Percentiles rank a stretch among this genome's conserved stretches.
phyloP scores from a whole-genome alignment of 1,140 invertebrate species.

The Neomicropteryx cornuta region DNA sequence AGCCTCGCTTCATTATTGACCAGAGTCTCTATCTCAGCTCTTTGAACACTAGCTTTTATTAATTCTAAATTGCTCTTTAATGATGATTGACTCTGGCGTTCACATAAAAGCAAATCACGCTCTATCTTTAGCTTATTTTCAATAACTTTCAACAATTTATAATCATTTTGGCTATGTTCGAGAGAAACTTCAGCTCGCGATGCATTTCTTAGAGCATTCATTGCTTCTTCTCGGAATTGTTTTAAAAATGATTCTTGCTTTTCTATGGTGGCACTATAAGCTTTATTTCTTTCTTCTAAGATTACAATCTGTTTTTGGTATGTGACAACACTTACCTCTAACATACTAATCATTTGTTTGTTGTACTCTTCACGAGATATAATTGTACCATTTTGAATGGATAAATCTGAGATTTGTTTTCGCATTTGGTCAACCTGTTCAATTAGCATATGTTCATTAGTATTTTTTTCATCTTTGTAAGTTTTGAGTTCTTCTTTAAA shows the following conservation, averaged over 20 bases:
- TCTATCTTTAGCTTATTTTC: constrained; percentile 67
- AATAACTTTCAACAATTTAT: constrained; percentile 60
- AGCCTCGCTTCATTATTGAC: constrained; percentile 62
- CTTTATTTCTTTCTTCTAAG: constrained; percentile 74
- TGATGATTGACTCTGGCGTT: constrained; percentile 64
- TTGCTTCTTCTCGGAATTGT: constrained; percentile 63
- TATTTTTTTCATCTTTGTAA: constrained; percentile 71
- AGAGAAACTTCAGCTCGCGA: constrained; percentile 62
- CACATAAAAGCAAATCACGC: constrained; percentile 60
- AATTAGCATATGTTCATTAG: constrained; percentile 69
- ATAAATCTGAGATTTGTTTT: constrained; percentile 54
- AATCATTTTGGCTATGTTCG: constrained; percentile 64
- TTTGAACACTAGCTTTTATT: constrained; percentile 73
- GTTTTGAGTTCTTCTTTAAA: constrained; percentile 70
- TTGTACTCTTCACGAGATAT: constrained; percentile 59
- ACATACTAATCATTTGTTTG: constrained; percentile 69
- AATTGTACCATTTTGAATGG: constrained; percentile 57
- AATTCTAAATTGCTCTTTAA: constrained; percentile 69
- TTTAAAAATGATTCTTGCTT: constrained; percentile 80
- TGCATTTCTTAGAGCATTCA: constrained; percentile 59
- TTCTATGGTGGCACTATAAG: constrained; percentile 63
- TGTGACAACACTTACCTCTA: constrained; percentile 64
- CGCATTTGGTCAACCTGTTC: constrained; percentile 71
- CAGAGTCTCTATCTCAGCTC: constrained; percentile 69
- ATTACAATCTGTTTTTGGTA: constrained; percentile 76